Percentiles rank a stretch among this genome's conserved stretches.
Evolutionary conservation across 2,888 invertebrate genomes (phyloP).

Genomic region (Morpho deidamia): DNA sequence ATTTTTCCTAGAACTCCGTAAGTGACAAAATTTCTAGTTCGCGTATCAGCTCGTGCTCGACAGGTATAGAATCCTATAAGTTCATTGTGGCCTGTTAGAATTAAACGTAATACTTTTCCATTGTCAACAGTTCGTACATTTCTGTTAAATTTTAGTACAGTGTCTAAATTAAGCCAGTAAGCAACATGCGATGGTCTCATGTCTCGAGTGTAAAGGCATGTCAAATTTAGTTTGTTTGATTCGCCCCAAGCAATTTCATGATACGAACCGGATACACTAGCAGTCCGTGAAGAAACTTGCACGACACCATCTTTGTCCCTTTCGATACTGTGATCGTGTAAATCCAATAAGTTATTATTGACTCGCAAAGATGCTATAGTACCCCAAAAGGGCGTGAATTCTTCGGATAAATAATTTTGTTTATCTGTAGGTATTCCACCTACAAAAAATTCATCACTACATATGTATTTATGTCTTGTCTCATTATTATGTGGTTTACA

Average conservation of each 20-base stretch:
- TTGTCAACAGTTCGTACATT: conserved; percentile 46
- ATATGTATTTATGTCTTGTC: conserved; percentile 30
- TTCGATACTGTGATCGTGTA: conserved; percentile 48
- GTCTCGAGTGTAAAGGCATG: conserved; percentile 55
- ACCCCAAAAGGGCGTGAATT: conserved; percentile 45
- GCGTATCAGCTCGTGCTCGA: conserved; percentile 45
- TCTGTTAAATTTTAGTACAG: conserved; percentile 35
- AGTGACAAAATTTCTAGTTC: conserved; percentile 55
- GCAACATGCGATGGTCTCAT: conserved; percentile 40
- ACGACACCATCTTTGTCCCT: conserved; percentile 42
- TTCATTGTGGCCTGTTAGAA: conserved; percentile 48
- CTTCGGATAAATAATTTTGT: conserved; percentile 35
- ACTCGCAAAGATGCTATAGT: conserved; percentile 48
- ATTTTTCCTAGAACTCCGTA: conserved; percentile 61
- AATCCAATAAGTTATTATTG: conserved; percentile 46
- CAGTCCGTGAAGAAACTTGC: conserved; percentile 60
- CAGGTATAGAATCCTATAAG: conserved; percentile 65
- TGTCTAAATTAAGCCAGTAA: conserved; percentile 58
- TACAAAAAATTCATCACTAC: conserved; percentile 55
- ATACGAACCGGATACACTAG: conserved; percentile 63
- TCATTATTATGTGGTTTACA: conserved; percentile 1
- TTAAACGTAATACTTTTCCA: conserved; percentile 51
- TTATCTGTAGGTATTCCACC: conserved; percentile 48
- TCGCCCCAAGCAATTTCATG: conserved; percentile 60
- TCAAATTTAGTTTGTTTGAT: conserved; percentile 56